Conservation (phyloP, 92 coral and sea anemone genomes). For the Heliopora coerulea region DNA sequence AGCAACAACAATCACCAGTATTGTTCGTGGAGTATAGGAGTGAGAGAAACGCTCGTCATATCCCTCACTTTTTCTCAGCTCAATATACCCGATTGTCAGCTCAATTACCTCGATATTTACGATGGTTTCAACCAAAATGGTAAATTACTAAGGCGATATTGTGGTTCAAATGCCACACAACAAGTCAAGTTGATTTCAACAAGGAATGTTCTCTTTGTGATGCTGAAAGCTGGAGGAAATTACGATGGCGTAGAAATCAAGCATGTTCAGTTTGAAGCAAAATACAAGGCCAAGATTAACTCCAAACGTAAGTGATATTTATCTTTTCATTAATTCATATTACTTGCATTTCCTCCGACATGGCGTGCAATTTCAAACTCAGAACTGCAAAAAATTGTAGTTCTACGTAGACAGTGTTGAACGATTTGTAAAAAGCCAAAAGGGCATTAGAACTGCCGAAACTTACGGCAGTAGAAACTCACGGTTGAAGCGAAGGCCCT, state of each 20-base stretch:
- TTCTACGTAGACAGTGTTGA: too few relatives aligned
- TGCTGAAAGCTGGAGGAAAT: constrained; percentile 2
- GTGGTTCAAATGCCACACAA: background rate
- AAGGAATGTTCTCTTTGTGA: constrained; percentile 5
- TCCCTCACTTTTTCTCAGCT: background rate
- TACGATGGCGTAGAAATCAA: background rate
- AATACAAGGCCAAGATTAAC: background rate
- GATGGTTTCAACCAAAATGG: constrained; percentile 1
- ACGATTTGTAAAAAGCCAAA: too few relatives aligned
- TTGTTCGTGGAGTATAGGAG: constrained; percentile 23
- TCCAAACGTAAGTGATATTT: background rate
- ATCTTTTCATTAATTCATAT: too few relatives aligned
- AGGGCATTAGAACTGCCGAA: too few relatives aligned
- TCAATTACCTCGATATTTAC: constrained; percentile 9
- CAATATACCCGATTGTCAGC: constrained; percentile 12
- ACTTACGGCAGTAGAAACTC: too few relatives aligned
- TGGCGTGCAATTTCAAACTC: too few relatives aligned
- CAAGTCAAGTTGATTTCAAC: background rate
- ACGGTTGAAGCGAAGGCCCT: too few relatives aligned
- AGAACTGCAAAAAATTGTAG: too few relatives aligned
- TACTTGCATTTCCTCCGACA: too few relatives aligned
- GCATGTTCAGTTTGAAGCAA: background rate
- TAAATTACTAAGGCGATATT: background rate
- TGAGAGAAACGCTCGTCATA: background rate
- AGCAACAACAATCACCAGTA: background rate